These are phyloP conservation scores for Leucoptera coffeella DNA, from an alignment of 2,888 invertebrate species.

Conservation along the genomic window DNA sequence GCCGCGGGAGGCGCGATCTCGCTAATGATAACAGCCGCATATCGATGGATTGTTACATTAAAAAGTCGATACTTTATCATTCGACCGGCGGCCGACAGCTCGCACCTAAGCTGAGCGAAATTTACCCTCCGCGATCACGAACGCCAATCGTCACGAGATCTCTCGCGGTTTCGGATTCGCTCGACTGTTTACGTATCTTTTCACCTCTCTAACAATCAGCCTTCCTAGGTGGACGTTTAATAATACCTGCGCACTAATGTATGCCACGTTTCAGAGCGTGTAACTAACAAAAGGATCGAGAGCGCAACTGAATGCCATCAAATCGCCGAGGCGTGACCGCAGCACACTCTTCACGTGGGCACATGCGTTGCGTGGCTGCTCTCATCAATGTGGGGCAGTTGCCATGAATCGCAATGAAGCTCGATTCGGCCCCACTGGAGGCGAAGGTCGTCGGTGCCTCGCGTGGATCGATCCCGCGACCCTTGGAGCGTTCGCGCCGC, in stretches of 20 bases:
- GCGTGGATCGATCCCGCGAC: constrained; percentile 49
- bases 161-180: too few species aligned
- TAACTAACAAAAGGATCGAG: too few species aligned
- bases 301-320: too few species aligned
- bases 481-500: constrained; percentile 38
- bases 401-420: too few species aligned
- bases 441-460: constrained; percentile 6
- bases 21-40: constrained; percentile 35
- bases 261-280: too few species aligned
- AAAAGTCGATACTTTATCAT: constrained; percentile 27
- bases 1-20: constrained; percentile 45
- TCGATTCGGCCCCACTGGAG: constrained; percentile 10
- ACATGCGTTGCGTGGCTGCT: too few species aligned
- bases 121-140: too few species aligned
- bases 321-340: too few species aligned
- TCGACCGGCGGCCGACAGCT: neutral
- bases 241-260: too few species aligned
- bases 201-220: constrained; percentile 24
- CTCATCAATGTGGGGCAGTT: too few species aligned
- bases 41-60: constrained; percentile 51
- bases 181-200: constrained; percentile 14
- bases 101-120: neutral
- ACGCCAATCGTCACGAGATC: constrained; percentile 44
- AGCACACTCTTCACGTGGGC: too few species aligned
- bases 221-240: too few species aligned